Percentiles rank a stretch among this genome's conserved stretches.
phyloP scores from a whole-genome alignment of 1,140 invertebrate genomes.

The Chlorops oryzae region DNA sequence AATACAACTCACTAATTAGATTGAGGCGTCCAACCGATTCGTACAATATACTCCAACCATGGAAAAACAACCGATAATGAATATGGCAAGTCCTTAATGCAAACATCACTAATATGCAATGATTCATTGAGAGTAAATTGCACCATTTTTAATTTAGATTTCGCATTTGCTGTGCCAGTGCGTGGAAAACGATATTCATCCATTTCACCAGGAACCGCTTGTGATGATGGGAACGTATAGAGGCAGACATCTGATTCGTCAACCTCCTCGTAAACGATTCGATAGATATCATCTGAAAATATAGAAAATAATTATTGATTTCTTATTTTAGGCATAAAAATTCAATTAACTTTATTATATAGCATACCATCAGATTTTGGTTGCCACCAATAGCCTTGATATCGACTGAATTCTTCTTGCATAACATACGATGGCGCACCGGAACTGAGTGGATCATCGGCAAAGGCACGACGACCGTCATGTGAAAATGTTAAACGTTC shows the following conservation, averaged over 20 bases:
- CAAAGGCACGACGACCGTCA: slow-evolving; percentile 61
- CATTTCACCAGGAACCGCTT: slow-evolving; percentile 66
- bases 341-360: no score
- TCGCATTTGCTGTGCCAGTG: slow-evolving; percentile 84
- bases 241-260: slow-evolving; percentile 92
- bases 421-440: slow-evolving; percentile 95
- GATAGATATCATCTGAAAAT: slow-evolving; percentile 66
- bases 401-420: slow-evolving; percentile 96
- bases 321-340: background rate
- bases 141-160: slow-evolving; percentile 80
- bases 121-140: slow-evolving; percentile 70
- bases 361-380: slow-evolving; percentile 64
- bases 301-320: background rate
- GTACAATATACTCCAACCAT: slow-evolving; percentile 89
- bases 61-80: slow-evolving; percentile 73
- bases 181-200: slow-evolving; percentile 89
- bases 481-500: slow-evolving; percentile 76
- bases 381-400: slow-evolving; percentile 97
- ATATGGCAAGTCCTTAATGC: slow-evolving; percentile 65
- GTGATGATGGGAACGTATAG: slow-evolving; percentile 78
- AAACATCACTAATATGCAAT: slow-evolving; percentile 60
- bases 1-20: slow-evolving; percentile 68
- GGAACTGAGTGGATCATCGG: slow-evolving; percentile 79
- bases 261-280: slow-evolving; percentile 93
- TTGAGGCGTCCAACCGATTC: slow-evolving; percentile 89